Percentiles rank a stretch among this genome's conserved stretches.
Evolutionary conservation across 1,140 invertebrate genomes (phyloP).

Genomic region (Rhyacophila brunnea): DNA sequence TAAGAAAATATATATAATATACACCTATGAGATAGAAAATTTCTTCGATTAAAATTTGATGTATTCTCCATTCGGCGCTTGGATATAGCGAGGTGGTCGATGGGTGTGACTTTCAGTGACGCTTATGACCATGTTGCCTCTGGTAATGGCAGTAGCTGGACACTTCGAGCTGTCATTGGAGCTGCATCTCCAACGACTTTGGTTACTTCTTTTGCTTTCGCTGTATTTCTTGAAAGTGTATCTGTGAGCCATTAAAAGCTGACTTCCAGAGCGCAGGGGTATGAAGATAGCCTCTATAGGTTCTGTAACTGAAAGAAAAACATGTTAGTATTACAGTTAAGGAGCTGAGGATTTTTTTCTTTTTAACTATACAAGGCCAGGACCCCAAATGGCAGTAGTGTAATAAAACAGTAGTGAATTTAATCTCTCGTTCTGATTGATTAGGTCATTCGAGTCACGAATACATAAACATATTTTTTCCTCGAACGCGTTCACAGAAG

Average conservation of each 20-base stretch:
- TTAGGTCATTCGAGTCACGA: no score
- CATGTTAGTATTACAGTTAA: no score
- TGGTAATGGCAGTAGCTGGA: background rate
- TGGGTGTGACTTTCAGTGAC: constrained; percentile 4
- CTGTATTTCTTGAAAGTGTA: background rate
- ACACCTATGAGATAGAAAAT: no score
- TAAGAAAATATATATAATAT: no score
- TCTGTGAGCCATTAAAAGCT: background rate
- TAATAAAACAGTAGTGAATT: no score
- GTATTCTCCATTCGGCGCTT: constrained; percentile 1
- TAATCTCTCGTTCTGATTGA: no score
- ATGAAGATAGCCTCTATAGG: background rate
- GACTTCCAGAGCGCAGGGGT: background rate
- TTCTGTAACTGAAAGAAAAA: background rate
- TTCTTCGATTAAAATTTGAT: background rate
- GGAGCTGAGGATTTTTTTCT: no score
- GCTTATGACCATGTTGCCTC: background rate
- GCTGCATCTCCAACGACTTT: constrained; percentile 4
- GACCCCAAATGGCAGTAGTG: no score
- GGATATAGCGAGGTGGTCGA: background rate
- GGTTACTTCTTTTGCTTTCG: background rate
- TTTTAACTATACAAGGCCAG: no score
- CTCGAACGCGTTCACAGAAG: no score
- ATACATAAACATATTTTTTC: no score
- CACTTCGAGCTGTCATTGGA: background rate